Percentiles rank a stretch among this genome's conserved stretches.
phyloP scores from a whole-genome alignment of 1,140 invertebrate genomes.

The Procambarus virginalis region DNA sequence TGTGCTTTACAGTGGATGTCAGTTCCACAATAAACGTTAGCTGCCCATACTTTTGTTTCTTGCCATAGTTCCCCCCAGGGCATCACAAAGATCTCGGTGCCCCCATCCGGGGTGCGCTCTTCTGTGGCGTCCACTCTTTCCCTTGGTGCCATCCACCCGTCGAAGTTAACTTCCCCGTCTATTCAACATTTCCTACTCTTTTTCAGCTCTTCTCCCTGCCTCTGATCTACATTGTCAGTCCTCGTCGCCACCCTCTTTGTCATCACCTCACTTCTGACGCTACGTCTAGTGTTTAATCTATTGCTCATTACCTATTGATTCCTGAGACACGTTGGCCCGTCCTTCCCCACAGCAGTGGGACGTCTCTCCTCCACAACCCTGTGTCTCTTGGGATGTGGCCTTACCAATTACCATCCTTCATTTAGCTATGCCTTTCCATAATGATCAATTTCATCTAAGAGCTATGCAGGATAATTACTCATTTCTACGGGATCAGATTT shows the following conservation, averaged over 20 bases:
- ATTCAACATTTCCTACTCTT: too few relatives aligned
- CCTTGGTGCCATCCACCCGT: too few relatives aligned
- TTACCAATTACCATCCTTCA: background rate
- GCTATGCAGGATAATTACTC: background rate
- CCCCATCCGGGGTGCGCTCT: too few relatives aligned
- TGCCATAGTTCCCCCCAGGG: background rate
- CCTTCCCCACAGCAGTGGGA: background rate
- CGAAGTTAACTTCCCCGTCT: too few relatives aligned
- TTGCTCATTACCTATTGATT: background rate
- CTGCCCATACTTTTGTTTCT: background rate
- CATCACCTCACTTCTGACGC: too few relatives aligned
- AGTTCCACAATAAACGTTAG: background rate
- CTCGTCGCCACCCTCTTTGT: too few relatives aligned
- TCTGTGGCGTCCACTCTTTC: too few relatives aligned
- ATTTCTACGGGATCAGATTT: too few relatives aligned
- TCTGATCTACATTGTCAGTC: too few relatives aligned
- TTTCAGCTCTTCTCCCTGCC: too few relatives aligned
- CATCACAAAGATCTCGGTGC: too few relatives aligned
- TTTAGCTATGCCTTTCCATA: background rate
- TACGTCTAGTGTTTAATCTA: background rate
- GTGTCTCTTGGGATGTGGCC: background rate
- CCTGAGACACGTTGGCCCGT: slow-evolving; percentile 2
- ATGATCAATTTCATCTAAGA: background rate
- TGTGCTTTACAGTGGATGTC: background rate
- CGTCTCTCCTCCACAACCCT: background rate